phyloP scores from a whole-genome alignment of 64 coral and sea anemone species.

The Porites australiensis region DNA sequence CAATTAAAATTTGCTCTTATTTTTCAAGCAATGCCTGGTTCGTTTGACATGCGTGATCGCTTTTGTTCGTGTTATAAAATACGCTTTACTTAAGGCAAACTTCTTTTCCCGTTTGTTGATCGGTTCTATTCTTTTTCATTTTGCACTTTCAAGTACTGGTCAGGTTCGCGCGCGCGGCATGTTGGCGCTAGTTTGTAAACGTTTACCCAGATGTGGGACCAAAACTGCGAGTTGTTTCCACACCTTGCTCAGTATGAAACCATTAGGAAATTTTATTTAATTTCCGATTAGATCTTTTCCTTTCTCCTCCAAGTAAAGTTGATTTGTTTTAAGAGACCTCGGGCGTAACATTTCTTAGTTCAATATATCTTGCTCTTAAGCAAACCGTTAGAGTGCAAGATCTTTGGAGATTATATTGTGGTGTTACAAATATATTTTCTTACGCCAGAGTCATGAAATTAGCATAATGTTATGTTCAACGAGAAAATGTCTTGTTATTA shows the following conservation, averaged over 20 bases:
- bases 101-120: constrained; percentile 7
- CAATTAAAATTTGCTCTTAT: not conserved
- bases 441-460: not conserved
- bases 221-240: not conserved
- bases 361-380: not conserved
- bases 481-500: not conserved
- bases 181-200: constrained; percentile 2
- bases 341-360: not conserved
- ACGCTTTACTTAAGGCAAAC: not conserved
- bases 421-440: not conserved
- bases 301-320: not conserved
- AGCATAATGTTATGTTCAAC: not conserved
- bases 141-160: not conserved
- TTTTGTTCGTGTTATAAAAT: not conserved
- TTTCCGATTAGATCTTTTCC: constrained; percentile 11
- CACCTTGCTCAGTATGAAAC: constrained; percentile 22
- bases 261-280: constrained; percentile 3
- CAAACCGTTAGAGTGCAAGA: constrained; percentile 1
- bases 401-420: not conserved
- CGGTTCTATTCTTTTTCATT: not conserved
- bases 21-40: not conserved
- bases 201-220: constrained; percentile 2
- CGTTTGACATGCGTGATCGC: not conserved
- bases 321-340: not conserved
- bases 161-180: not conserved